Evolutionary conservation across 30 jellyfish, hydroid and myxozoan genomes (phyloP).

Genomic region (Hydractinia symbiolongicarpus): DNA sequence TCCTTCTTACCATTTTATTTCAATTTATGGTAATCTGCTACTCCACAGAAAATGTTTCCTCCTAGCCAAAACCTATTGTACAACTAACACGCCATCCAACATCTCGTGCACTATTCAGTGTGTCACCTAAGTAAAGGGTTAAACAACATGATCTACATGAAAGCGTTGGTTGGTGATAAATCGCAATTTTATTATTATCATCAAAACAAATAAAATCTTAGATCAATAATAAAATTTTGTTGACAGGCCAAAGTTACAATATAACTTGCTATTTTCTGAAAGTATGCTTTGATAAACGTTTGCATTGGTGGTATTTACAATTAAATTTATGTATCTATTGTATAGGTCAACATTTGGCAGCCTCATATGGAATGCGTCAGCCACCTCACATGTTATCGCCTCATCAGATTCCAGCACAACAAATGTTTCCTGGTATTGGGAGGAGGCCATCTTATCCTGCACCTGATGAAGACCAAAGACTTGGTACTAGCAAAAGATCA

Average conservation of each 20-base stretch:
- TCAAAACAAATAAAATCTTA: not conserved
- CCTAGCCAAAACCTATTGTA: too few species aligned
- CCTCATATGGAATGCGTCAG: not conserved
- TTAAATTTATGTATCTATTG: not conserved
- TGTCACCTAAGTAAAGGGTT: too few species aligned
- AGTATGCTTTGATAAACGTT: not conserved
- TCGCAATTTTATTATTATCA: not conserved
- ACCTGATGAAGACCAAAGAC: not conserved
- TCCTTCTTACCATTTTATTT: too few species aligned
- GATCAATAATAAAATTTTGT: not conserved
- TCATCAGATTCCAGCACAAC: not conserved
- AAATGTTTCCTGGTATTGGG: not conserved
- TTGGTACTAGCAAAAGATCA: not conserved
- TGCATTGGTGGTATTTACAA: not conserved
- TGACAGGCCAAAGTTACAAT: not conserved
- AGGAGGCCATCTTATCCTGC: not conserved
- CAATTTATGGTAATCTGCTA: too few species aligned
- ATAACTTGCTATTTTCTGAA: not conserved
- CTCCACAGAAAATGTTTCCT: too few species aligned
- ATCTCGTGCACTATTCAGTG: too few species aligned
- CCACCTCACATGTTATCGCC: not conserved
- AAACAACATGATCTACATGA: not conserved
- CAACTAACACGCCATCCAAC: too few species aligned
- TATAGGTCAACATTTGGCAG: conserved; percentile 17
- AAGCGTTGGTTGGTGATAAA: not conserved